A percentile compares a stretch with the other conserved stretches of the same genome.
These are phyloP conservation scores for Kryptopterus vitreolus DNA, from an alignment of 2,797 vertebrate species.

Conservation along the genomic window DNA sequence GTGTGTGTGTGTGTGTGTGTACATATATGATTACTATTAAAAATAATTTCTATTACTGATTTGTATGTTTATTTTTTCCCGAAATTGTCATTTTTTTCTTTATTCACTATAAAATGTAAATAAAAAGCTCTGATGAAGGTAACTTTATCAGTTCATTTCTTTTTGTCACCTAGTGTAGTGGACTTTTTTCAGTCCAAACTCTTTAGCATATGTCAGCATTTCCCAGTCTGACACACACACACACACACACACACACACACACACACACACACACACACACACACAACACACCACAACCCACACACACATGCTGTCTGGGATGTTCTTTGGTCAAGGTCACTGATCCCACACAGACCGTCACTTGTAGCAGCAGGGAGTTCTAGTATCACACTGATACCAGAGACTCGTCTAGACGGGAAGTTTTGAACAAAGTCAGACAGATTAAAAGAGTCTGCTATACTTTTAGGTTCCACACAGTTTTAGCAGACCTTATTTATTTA, in stretches of 20 bases:
- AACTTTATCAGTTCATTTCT: background rate
- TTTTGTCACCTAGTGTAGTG: background rate
- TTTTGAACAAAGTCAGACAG: conserved; percentile 5
- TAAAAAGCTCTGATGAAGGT: background rate
- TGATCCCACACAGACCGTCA: background rate
- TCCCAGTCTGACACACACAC: background rate
- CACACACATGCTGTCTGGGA: background rate
- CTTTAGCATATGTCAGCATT: background rate
- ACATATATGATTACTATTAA: too few relatives aligned
- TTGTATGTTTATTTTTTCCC: background rate
- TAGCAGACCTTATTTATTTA: too few relatives aligned
- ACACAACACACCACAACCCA: too few relatives aligned
- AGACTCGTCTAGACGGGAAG: background rate
- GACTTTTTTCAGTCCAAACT: background rate
- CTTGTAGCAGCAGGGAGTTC: background rate
- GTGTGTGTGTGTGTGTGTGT: too few relatives aligned
- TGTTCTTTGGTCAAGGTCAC: conserved; percentile 18
- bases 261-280: too few relatives aligned
- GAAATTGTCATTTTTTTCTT: background rate
- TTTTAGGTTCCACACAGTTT: background rate
- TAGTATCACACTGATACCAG: background rate
- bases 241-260: too few relatives aligned
- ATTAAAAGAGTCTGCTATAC: background rate
- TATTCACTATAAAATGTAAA: background rate
- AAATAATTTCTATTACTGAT: background rate